Percentiles rank a stretch among this genome's conserved stretches.
Evolutionary conservation across 2,113 vertebrate species (phyloP).

Genomic region (Paramormyrops kingsleyae): DNA sequence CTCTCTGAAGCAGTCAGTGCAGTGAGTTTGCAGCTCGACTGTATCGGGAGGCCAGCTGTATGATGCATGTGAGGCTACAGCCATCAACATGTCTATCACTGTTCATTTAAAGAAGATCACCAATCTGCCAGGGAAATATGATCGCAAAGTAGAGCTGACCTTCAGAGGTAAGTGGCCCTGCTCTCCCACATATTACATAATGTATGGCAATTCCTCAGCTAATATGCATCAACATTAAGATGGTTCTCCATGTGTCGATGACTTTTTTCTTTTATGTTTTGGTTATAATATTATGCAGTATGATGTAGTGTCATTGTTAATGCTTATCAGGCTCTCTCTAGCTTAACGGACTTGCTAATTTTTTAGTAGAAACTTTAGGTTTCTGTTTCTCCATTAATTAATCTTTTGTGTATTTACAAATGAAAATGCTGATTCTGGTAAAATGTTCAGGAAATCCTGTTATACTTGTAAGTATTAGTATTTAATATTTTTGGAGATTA

Average conservation of each 20-base stretch:
- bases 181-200: neutral
- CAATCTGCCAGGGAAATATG: conserved; percentile 69
- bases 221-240: neutral
- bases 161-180: conserved; percentile 71
- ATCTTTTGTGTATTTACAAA: neutral
- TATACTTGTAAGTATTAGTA: neutral
- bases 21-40: neutral
- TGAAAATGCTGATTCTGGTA: neutral
- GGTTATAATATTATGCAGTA: neutral
- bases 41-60: neutral
- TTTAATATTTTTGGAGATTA: neutral
- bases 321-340: neutral
- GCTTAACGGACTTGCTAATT: neutral
- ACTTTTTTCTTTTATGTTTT: neutral
- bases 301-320: neutral
- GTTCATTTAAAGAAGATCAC: conserved; percentile 64
- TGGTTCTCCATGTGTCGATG: neutral
- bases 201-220: neutral
- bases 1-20: neutral
- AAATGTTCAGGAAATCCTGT: neutral
- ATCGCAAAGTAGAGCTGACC: conserved; percentile 71
- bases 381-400: neutral
- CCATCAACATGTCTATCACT: conserved; percentile 70
- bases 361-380: neutral
- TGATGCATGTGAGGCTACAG: neutral